Percentiles rank a stretch among this genome's conserved stretches.
phyloP scores from a whole-genome alignment of 1,140 invertebrate genomes.

The Cydia splendana region DNA sequence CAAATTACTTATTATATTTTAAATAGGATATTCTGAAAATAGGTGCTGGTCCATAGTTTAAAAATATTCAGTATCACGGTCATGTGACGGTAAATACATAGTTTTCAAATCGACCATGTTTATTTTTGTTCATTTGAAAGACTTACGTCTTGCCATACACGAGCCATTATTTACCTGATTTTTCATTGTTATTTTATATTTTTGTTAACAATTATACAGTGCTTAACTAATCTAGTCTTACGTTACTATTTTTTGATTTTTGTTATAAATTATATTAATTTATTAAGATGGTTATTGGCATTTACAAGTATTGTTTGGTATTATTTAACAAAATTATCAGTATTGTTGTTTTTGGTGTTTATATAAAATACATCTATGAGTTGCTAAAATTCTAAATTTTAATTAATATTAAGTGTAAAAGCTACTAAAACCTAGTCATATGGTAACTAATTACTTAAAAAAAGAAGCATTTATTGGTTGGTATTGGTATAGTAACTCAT shows the following conservation, averaged over 20 bases:
- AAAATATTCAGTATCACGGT: neutral
- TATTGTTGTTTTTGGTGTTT: constrained; percentile 11
- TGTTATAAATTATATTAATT: constrained; percentile 34
- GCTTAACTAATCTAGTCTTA: constrained; percentile 44
- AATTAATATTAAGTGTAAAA: neutral
- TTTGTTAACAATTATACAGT: constrained; percentile 35
- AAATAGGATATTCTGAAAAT: too few species aligned
- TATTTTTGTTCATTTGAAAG: constrained; percentile 15
- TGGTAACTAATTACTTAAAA: neutral
- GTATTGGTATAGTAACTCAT: neutral
- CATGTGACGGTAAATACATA: neutral
- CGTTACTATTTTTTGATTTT: constrained; percentile 33
- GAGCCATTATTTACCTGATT: constrained; percentile 14
- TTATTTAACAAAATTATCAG: constrained; percentile 26
- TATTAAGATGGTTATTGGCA: constrained; percentile 18
- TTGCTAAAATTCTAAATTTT: constrained; percentile 6
- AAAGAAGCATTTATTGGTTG: neutral
- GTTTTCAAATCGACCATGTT: neutral
- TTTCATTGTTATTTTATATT: constrained; percentile 35
- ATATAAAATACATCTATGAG: neutral
- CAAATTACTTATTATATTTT: too few species aligned
- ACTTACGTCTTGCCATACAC: constrained; percentile 11
- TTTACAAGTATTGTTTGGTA: constrained; percentile 19
- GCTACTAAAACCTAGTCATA: neutral
- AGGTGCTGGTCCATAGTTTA: too few species aligned